These are phyloP conservation scores for Eolophus roseicapilla DNA, from an alignment of 2,113 vertebrate species.

Conservation along the genomic window DNA sequence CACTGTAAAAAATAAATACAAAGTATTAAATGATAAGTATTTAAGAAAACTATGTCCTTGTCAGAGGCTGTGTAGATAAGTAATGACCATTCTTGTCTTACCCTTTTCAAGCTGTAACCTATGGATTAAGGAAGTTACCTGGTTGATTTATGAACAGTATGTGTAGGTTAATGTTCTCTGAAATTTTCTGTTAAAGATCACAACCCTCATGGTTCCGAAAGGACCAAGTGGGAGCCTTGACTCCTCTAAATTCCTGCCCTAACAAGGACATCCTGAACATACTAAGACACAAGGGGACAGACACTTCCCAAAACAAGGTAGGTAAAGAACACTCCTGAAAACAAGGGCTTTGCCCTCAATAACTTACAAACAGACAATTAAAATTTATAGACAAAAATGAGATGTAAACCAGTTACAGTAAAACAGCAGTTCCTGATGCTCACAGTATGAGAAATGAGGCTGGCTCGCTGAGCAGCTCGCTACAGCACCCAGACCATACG, in stretches of 20 bases:
- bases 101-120: neutral
- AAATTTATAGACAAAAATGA: neutral
- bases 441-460: neutral
- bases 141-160: neutral
- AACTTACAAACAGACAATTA: neutral
- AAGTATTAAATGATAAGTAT: neutral
- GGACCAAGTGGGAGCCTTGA: neutral
- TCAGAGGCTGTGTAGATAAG: neutral
- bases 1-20: slow-evolving; percentile 10
- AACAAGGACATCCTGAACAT: neutral
- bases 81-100: neutral
- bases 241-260: neutral
- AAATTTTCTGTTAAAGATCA: neutral
- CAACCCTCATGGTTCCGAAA: neutral
- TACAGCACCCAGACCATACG: neutral
- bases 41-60: neutral
- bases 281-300: neutral
- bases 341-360: neutral
- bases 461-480: neutral
- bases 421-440: neutral
- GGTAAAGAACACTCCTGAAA: neutral
- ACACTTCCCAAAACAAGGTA: neutral
- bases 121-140: neutral
- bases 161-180: neutral
- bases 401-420: neutral